Evolutionary conservation across 1,140 invertebrate genomes (phyloP), one percentile per base, ranked within the genome.

Genomic region (Drosophila pallidifrons): DNA sequence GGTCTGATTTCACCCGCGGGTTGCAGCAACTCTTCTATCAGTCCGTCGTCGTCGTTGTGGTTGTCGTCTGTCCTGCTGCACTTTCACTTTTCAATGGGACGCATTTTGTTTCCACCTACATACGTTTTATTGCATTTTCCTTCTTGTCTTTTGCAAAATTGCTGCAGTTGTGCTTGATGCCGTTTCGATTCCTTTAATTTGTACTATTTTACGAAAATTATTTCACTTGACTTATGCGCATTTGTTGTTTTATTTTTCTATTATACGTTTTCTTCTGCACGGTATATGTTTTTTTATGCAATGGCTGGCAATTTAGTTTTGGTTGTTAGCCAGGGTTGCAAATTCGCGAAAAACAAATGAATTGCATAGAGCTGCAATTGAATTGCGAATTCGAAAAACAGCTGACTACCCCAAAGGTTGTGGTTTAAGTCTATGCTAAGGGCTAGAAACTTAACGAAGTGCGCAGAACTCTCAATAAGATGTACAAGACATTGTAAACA

Each of bases 51-150:
- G 58, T n/a, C 13, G 32, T 66, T 41, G 67, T 30, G 49, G 58
- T n/a, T 10, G 32, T 30, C 49, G 66, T 64, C 67, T 54, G 11
- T 59, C 52, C 57, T 35, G 49, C 69, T 90, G 85, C 85, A 90
- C 81, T 89, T 89, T 89, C 85, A 89, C 85, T 89, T 89, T 89
- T 89, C 78, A 88, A 68, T 88, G 81, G 83, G 85, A 85, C 81
- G 85, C 85, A 89, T 71, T 71, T 85, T 81, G 60, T 15, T 81
- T 71, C 60, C 73, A 80, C 69, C 64, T 82, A 66, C 61, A 58
- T 63, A 35, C 38, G 16, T 13, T 65, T 76, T 72, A 76, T 59
- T 72, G 68, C 68, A 82, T 77, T 86, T 85, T 86, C 54, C 79
- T 74, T 87, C 85, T 86, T 76, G 20, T 43, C 2, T 67, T 67